Conservation (phyloP, 2,113 vertebrate genomes). For the Erythrocercus mccallii region DNA sequence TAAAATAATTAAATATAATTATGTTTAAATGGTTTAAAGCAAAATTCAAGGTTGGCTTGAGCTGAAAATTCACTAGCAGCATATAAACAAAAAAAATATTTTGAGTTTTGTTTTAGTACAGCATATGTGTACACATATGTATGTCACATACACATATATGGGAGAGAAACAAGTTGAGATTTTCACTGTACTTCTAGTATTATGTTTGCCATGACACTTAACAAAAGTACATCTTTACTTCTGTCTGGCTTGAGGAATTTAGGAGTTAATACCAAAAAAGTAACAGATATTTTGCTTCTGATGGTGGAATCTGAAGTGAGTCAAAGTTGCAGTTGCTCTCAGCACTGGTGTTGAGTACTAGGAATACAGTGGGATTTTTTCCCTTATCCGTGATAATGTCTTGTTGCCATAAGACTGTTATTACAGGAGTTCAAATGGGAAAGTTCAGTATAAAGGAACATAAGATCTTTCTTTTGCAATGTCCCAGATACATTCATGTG, state of each 20-base stretch:
- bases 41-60: not conserved
- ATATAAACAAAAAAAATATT: not conserved
- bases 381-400: not conserved
- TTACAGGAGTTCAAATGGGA: not conserved
- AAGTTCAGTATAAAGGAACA: not conserved
- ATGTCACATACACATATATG: not conserved
- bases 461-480: not conserved
- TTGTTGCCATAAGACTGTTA: not conserved
- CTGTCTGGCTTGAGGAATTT: not conserved
- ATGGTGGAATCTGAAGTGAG: not conserved
- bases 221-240: not conserved
- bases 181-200: not conserved
- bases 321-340: not conserved
- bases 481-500: not conserved
- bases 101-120: not conserved
- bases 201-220: not conserved
- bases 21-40: not conserved
- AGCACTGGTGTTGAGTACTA: not conserved
- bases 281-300: not conserved
- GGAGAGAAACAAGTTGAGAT: not conserved
- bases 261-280: not conserved
- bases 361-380: rapidly evolving
- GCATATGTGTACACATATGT: not conserved
- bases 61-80: not conserved
- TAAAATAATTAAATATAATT: not conserved